A percentile compares a stretch with the other conserved stretches of the same genome.
These are phyloP conservation scores for Pogonognathellus flavescens DNA, from an alignment of 1,140 invertebrate species.

Conservation along the genomic window DNA sequence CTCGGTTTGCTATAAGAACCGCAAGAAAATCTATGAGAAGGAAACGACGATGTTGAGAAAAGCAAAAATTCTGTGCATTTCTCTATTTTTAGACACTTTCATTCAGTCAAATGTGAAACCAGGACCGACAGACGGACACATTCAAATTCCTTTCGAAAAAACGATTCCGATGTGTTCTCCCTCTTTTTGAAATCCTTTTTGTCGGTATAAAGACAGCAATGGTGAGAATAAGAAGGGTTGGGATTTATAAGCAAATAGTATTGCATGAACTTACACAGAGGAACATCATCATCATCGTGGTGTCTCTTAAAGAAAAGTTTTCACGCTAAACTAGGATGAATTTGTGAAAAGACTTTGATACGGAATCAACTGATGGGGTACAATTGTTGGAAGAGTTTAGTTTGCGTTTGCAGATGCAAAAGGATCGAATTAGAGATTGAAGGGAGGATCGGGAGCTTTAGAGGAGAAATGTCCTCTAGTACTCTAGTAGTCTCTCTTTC, in stretches of 20 bases:
- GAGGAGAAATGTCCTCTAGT: slow-evolving; percentile 29
- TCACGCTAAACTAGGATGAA: slow-evolving; percentile 23
- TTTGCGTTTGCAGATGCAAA: slow-evolving; percentile 4
- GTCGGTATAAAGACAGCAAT: not conserved
- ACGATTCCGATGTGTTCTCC: slow-evolving; percentile 23
- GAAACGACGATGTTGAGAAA: not conserved
- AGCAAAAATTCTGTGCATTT: not conserved
- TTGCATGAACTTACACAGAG: not conserved
- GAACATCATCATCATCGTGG: slow-evolving; percentile 3
- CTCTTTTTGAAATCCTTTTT: slow-evolving; percentile 19
- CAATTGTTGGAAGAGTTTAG: slow-evolving; percentile 34
- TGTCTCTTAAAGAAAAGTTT: slow-evolving; percentile 45
- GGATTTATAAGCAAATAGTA: too few relatives aligned
- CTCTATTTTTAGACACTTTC: not conserved
- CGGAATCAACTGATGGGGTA: slow-evolving; percentile 22
- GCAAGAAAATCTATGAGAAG: not conserved
- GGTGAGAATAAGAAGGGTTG: not conserved
- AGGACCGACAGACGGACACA: slow-evolving; percentile 31
- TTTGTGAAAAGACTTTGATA: slow-evolving; percentile 23
- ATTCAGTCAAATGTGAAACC: slow-evolving; percentile 10
- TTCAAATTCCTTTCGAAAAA: slow-evolving; percentile 32
- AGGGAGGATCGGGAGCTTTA: slow-evolving; percentile 32
- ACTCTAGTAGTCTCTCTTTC: slow-evolving; percentile 3
- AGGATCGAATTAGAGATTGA: slow-evolving; percentile 48
- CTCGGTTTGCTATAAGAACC: too few relatives aligned